phyloP scores from a whole-genome alignment of 2,797 vertebrate species.

The Aotus griseimembra region DNA sequence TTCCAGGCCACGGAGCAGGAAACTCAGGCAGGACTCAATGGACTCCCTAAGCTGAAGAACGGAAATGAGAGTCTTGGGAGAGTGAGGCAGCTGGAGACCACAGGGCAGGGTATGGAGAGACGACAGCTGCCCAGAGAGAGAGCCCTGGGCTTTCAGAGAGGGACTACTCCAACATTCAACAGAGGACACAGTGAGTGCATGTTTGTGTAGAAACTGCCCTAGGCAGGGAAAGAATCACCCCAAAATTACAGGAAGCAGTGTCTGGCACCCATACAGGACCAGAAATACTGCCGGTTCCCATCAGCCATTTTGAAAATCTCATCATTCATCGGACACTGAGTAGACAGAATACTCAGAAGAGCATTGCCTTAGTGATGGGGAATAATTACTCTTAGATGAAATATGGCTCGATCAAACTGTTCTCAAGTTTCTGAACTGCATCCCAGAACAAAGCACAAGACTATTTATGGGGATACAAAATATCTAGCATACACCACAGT shows the following conservation, averaged over 20 bases:
- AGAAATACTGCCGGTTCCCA: not conserved
- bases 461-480: not conserved
- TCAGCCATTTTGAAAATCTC: not conserved
- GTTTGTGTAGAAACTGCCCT: not conserved
- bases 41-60: not conserved
- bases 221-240: too few species aligned
- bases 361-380: not conserved
- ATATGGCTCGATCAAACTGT: not conserved
- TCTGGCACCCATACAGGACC: too few species aligned
- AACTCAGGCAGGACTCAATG: not conserved
- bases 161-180: accelerated
- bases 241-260: not conserved
- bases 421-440: not conserved
- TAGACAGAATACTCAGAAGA: too few species aligned
- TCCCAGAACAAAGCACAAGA: not conserved
- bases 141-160: not conserved
- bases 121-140: accelerated
- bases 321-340: not conserved
- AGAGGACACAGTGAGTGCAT: not conserved
- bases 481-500: not conserved
- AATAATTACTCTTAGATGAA: not conserved
- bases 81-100: not conserved
- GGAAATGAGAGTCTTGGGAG: not conserved
- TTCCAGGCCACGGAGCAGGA: not conserved
- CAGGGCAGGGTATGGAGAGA: not conserved